Evolutionary conservation across 2,113 vertebrate genomes (phyloP), one percentile per base, ranked within the genome.

Genomic region (Thermophis baileyi): DNA sequence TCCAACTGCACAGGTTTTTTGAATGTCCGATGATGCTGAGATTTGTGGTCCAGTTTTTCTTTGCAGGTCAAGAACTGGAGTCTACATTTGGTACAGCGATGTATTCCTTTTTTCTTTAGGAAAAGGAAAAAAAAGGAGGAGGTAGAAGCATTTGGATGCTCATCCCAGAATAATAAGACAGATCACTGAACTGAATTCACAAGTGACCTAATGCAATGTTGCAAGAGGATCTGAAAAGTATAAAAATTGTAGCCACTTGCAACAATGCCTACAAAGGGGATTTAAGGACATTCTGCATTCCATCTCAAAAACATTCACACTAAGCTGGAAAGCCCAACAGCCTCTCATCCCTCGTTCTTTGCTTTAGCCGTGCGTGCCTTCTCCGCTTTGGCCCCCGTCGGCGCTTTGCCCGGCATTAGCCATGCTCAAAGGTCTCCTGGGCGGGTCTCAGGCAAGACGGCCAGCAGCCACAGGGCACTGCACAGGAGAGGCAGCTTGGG

Each of bases 1-100:
- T 99, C 99, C 87, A 99, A 97, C 91, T 98, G 98, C 96, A 96
- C 98, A 53, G 99, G 99, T 95, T 99, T 99, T 96, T 97, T 98
- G 96, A 99, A 99, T 0, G 99, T 99, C 96, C 98, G 98, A 95
- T 99, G 99, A 95, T 98, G 98, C 22, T 99, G 98, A 95, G 98
- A 98, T 96, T 98, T 99, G 95, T 99, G 99, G 94, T 99, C 99
- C 95, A 99, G 95, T 98, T 99, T 99, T 94, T 99, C 99, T 96
- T 99, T 99, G 97, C 98, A 98, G 1, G 98, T 99, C 95, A 99
- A 98, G 97, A 99, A 99, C 4, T 99, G 99, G 69, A 99, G 97
- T 81, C 99, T 97, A 97, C 99, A 99, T 96, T 99, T 99, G 85
- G 98, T 98, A 96, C 99, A 99, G 92, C 99, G 98, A 96, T 99